phyloP scores from a whole-genome alignment of 2,797 vertebrate species.

The Zalophus californianus region DNA sequence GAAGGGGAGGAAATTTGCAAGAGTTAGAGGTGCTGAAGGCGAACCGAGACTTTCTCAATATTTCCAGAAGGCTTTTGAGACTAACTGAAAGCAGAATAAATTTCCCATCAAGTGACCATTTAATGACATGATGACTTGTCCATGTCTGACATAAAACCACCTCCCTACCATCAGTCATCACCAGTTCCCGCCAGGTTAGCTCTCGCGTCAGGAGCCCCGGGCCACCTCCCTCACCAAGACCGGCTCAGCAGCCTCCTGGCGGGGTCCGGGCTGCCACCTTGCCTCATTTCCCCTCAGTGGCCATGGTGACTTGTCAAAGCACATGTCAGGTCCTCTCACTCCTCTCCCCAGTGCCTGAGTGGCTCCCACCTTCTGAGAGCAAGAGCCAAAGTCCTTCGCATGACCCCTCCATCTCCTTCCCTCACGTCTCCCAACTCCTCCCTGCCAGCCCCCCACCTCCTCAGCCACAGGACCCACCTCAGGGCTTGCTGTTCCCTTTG shows the following conservation, averaged over 20 bases:
- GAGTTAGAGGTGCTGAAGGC: not conserved
- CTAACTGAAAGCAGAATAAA: not conserved
- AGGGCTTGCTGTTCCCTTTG: not conserved
- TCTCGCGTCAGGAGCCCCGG: fast-evolving
- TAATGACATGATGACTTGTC: fast-evolving
- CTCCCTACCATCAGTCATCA: not conserved
- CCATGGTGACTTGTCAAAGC: not conserved
- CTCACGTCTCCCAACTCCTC: not conserved
- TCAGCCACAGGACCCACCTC: too few species aligned
- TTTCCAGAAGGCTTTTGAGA: conserved; percentile 4
- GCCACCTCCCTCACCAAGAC: not conserved
- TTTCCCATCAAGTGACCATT: not conserved
- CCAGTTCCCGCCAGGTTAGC: not conserved
- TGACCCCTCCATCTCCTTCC: not conserved
- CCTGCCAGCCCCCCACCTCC: not conserved
- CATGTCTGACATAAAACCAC: not conserved
- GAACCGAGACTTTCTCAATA: not conserved
- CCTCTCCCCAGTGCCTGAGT: not conserved
- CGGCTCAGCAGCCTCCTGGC: fast-evolving
- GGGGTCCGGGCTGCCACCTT: not conserved
- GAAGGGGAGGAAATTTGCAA: not conserved
- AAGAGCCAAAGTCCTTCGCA: not conserved
- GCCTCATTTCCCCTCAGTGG: not conserved
- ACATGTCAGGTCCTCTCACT: not conserved
- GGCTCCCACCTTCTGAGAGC: not conserved